phyloP scores from a whole-genome alignment of 2,797 vertebrate genomes.

The Sparus aurata region DNA sequence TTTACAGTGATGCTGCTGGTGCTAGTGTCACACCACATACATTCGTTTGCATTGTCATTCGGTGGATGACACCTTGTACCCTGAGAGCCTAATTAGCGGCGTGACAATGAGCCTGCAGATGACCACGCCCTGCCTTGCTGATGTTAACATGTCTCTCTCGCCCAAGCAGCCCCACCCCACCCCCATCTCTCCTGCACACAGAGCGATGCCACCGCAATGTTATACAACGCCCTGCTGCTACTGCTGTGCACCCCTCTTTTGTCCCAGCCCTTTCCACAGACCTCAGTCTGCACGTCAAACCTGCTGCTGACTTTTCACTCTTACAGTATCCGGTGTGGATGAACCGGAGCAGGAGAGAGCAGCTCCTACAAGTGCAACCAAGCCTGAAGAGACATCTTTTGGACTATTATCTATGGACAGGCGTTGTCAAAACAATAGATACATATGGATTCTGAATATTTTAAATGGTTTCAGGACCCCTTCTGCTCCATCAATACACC shows the following conservation, averaged over 20 bases:
- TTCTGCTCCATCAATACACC: too few relatives aligned
- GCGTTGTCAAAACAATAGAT: too few relatives aligned
- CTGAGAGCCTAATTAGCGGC: slow-evolving; percentile 27
- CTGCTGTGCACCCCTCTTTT: slow-evolving; percentile 48
- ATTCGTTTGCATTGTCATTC: neutral
- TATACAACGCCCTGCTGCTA: slow-evolving; percentile 67
- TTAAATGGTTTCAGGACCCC: too few relatives aligned
- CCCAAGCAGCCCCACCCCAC: slow-evolving; percentile 37
- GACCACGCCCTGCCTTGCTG: slow-evolving; percentile 70
- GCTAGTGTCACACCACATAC: neutral
- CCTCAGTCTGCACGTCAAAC: slow-evolving; percentile 22
- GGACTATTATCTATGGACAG: neutral
- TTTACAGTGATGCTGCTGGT: slow-evolving; percentile 11
- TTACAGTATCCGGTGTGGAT: neutral
- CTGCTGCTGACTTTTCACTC: slow-evolving; percentile 37
- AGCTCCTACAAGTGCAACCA: neutral
- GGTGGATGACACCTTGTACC: neutral
- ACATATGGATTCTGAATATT: too few relatives aligned
- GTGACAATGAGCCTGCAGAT: slow-evolving; percentile 31
- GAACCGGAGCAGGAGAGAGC: neutral
- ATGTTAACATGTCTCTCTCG: slow-evolving; percentile 38
- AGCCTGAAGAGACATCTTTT: neutral
- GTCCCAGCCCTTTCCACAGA: slow-evolving; percentile 22
- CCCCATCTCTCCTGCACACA: slow-evolving; percentile 41
- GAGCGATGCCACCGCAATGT: slow-evolving; percentile 66